A percentile compares a stretch with the other conserved stretches of the same genome.
Evolutionary conservation across 2,888 invertebrate genomes (phyloP).

Genomic region (Tachina grossa): DNA sequence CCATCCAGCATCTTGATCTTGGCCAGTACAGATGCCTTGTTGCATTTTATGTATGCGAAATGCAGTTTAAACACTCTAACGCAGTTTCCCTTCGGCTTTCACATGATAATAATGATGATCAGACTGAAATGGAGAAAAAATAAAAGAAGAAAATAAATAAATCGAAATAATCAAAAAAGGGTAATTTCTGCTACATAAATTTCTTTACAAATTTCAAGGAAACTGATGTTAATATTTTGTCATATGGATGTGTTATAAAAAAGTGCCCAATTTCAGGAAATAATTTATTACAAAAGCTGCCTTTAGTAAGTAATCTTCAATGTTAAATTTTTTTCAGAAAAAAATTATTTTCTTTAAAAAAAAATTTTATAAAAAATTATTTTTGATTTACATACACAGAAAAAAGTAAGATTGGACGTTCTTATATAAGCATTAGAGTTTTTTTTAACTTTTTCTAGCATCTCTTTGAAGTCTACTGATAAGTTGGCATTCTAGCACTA

Average conservation of each 20-base stretch:
- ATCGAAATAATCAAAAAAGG: constrained; percentile 36
- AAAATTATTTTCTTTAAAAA: background rate
- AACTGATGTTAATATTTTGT: constrained; percentile 42
- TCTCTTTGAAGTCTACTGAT: too few relatives aligned
- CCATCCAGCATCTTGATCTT: constrained; percentile 65
- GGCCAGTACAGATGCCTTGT: constrained; percentile 50
- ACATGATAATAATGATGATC: constrained; percentile 47
- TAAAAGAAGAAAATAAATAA: constrained; percentile 3
- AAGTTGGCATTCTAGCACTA: too few relatives aligned
- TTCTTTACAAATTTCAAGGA: constrained; percentile 36
- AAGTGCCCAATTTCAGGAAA: constrained; percentile 32
- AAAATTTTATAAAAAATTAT: background rate
- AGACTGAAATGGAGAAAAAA: constrained; percentile 3
- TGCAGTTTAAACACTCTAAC: constrained; percentile 60
- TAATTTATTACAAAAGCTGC: constrained; percentile 31
- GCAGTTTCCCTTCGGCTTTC: constrained; percentile 63
- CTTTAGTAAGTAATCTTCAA: background rate
- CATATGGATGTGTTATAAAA: constrained; percentile 33
- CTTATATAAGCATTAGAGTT: too few relatives aligned
- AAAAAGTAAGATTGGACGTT: too few relatives aligned
- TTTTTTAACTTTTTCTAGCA: too few relatives aligned
- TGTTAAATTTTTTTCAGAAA: background rate
- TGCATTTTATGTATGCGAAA: constrained; percentile 43
- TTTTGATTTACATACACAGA: too few relatives aligned
- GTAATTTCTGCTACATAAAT: constrained; percentile 34